Conservation (phyloP, 1,140 invertebrate species). For the Temnothorax nylanderi region DNA sequence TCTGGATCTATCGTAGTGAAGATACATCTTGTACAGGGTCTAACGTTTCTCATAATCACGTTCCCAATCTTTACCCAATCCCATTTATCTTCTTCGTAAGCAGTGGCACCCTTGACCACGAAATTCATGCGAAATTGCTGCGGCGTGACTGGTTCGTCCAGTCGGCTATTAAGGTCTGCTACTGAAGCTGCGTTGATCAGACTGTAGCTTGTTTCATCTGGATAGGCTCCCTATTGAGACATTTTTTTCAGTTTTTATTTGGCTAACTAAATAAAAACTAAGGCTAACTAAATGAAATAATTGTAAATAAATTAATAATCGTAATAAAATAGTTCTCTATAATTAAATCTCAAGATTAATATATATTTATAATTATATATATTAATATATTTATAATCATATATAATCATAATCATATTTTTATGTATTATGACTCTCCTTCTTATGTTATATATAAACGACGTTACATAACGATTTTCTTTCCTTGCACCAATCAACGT, state of each 20-base stretch:
- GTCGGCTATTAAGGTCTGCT: constrained; percentile 87
- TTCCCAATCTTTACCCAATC: constrained; percentile 89
- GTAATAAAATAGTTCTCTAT: neutral
- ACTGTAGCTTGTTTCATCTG: constrained; percentile 87
- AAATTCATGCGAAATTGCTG: constrained; percentile 90
- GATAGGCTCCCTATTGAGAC: constrained; percentile 86
- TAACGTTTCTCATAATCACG: constrained; percentile 87
- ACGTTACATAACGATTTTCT: neutral
- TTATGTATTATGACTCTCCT: neutral
- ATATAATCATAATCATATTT: constrained; percentile 18
- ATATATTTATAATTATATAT: constrained; percentile 24
- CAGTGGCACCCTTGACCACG: constrained; percentile 87
- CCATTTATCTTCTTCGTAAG: constrained; percentile 90
- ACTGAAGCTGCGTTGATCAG: constrained; percentile 89
- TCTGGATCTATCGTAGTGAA: constrained; percentile 87
- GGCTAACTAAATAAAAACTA: neutral
- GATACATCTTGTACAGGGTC: constrained; percentile 89
- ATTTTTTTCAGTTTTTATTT: neutral
- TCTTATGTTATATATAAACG: neutral
- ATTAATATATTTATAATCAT: neutral
- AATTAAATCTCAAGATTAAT: neutral
- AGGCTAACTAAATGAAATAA: too few species aligned
- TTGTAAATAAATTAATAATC: too few species aligned
- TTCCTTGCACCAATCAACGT: neutral
- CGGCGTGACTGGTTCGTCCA: constrained; percentile 86